phyloP scores from a whole-genome alignment of 2,888 invertebrate species.

The Caenorhabditis plicata region DNA sequence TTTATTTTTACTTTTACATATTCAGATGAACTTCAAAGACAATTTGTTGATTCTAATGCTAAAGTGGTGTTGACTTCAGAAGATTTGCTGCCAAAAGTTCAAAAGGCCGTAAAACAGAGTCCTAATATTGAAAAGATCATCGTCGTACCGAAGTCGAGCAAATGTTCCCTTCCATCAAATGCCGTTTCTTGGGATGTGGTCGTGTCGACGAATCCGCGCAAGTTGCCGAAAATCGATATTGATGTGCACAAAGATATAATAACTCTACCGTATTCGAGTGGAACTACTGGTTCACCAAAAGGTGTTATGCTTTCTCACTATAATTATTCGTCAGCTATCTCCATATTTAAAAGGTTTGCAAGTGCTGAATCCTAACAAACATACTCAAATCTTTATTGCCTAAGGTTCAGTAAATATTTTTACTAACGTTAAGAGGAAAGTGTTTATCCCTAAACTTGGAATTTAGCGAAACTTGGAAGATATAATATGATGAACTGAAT shows the following conservation, averaged over 20 bases:
- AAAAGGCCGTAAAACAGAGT: constrained; percentile 41
- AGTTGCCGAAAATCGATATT: constrained; percentile 30
- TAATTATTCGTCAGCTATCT: constrained; percentile 53
- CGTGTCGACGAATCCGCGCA: constrained; percentile 28
- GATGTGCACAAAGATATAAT: constrained; percentile 47
- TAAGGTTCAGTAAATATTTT: no score
- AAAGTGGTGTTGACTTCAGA: constrained; percentile 52
- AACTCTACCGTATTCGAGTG: constrained; percentile 57
- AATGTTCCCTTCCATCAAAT: constrained; percentile 24
- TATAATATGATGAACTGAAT: no score
- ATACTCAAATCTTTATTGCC: no score
- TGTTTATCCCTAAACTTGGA: no score
- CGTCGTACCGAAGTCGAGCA: constrained; percentile 31
- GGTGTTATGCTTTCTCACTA: constrained; percentile 60
- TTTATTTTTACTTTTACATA: no score
- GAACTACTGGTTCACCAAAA: constrained; percentile 61
- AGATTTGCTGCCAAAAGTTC: constrained; percentile 45
- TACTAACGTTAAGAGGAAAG: no score
- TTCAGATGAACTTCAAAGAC: constrained; percentile 55
- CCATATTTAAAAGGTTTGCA: constrained; percentile 41
- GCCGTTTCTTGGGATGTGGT: constrained; percentile 39
- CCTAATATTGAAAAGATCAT: constrained; percentile 44
- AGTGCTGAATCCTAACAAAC: no score
- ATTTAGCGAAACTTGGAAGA: no score
- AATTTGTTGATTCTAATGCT: constrained; percentile 50